A percentile compares a stretch with the other conserved stretches of the same genome.
phyloP scores from a whole-genome alignment of 2,113 vertebrate species.

The Stercorarius parasiticus region DNA sequence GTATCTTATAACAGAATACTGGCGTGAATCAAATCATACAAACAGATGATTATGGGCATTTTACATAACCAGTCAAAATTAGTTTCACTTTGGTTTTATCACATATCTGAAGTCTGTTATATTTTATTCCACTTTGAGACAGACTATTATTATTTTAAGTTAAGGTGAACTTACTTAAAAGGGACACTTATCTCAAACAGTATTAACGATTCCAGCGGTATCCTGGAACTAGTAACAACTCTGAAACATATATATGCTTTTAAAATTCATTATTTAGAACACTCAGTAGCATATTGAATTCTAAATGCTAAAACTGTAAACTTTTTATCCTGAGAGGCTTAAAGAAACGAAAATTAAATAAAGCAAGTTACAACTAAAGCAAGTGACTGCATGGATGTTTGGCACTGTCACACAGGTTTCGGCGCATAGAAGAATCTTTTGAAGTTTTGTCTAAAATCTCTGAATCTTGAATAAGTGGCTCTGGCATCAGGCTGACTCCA shows the following conservation, averaged over 20 bases:
- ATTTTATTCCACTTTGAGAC: not conserved
- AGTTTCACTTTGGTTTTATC: conserved; percentile 10
- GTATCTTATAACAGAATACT: conserved; percentile 22
- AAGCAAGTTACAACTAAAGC: not conserved
- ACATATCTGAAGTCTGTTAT: not conserved
- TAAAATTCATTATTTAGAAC: not conserved
- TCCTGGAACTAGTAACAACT: not conserved
- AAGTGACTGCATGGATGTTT: not conserved
- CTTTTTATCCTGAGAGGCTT: not conserved
- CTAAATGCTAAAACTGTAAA: not conserved
- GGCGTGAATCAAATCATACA: conserved; percentile 14
- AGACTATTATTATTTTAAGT: not conserved
- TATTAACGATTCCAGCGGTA: not conserved
- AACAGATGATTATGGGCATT: conserved; percentile 19
- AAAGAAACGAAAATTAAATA: not conserved
- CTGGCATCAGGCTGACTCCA: not conserved
- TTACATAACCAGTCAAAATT: conserved; percentile 32
- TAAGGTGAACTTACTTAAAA: not conserved
- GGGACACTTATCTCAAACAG: not conserved
- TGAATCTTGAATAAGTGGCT: not conserved
- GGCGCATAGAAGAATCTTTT: not conserved
- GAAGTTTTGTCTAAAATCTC: not conserved
- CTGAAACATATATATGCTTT: not conserved
- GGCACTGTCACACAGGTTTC: not conserved
- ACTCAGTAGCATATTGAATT: not conserved